phyloP scores from a whole-genome alignment of 1,140 invertebrate species.

The Maniola jurtina region DNA sequence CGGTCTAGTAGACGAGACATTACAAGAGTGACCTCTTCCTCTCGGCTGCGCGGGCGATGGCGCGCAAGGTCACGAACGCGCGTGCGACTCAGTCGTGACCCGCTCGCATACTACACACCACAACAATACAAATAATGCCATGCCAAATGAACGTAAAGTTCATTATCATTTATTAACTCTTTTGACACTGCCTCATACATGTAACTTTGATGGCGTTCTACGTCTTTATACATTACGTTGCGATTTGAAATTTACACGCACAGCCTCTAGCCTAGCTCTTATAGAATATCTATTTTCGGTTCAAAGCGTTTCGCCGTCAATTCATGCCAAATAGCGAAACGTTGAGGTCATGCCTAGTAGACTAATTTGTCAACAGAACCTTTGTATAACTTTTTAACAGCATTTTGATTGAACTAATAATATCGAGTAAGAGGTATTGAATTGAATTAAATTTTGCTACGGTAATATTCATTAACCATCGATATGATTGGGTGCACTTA shows the following conservation, averaged over 20 bases:
- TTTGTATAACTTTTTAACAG: background rate
- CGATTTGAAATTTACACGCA: slow-evolving; percentile 1
- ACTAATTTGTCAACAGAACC: slow-evolving; percentile 40
- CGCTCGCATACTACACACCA: slow-evolving; percentile 47
- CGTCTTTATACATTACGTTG: background rate
- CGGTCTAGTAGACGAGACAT: slow-evolving; percentile 18
- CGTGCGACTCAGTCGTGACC: slow-evolving; percentile 72
- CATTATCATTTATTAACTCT: slow-evolving; percentile 46
- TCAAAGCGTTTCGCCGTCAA: slow-evolving; percentile 31
- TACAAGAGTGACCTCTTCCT: slow-evolving; percentile 35
- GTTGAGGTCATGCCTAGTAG: slow-evolving; percentile 58
- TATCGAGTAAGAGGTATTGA: no score
- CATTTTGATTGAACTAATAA: no score
- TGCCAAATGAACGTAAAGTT: slow-evolving; percentile 45
- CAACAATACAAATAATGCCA: slow-evolving; percentile 46
- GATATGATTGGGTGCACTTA: no score
- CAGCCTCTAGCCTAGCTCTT: background rate
- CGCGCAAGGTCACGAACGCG: slow-evolving; percentile 75
- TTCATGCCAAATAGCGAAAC: slow-evolving; percentile 51
- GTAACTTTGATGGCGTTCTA: slow-evolving; percentile 25
- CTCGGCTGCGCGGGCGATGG: slow-evolving; percentile 49
- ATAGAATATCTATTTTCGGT: slow-evolving; percentile 34
- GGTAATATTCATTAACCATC: no score
- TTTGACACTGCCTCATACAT: slow-evolving; percentile 23
- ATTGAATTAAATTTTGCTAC: no score